A percentile compares a stretch with the other conserved stretches of the same genome.
These are phyloP conservation scores for Mesembrinibis cayennensis DNA, from an alignment of 2,113 vertebrate species.

Conservation along the genomic window DNA sequence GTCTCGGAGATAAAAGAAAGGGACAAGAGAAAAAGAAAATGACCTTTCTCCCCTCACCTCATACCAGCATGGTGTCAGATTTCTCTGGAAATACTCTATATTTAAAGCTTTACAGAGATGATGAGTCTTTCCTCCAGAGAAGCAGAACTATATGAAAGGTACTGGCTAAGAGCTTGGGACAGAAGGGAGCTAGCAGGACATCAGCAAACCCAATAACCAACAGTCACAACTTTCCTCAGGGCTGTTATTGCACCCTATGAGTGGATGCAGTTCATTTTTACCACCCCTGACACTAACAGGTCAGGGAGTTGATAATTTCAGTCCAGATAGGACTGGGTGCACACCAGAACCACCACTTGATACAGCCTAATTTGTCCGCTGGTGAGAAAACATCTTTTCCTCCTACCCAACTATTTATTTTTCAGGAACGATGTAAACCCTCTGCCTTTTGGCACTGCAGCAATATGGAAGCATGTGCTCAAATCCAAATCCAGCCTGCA, in stretches of 20 bases:
- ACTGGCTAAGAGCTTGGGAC: not conserved
- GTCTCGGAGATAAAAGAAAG: not conserved
- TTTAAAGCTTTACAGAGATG: not conserved
- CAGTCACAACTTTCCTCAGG: not conserved
- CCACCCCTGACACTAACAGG: not conserved
- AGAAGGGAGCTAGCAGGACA: not conserved
- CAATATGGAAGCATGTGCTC: not conserved
- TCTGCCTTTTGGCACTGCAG: not conserved
- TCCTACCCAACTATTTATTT: not conserved
- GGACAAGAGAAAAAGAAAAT: not conserved
- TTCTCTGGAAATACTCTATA: not conserved
- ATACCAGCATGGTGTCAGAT: not conserved
- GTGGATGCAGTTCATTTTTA: not conserved
- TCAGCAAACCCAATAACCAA: not conserved
- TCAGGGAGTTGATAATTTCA: not conserved
- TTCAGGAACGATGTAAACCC: not conserved
- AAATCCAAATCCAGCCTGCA: not conserved
- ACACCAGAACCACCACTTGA: not conserved
- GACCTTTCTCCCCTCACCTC: not conserved
- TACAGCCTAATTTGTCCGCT: not conserved
- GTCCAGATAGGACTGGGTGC: not conserved
- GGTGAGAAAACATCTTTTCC: not conserved
- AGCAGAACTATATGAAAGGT: not conserved
- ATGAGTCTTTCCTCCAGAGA: not conserved
- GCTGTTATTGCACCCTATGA: not conserved